phyloP scores from a whole-genome alignment of 2,888 invertebrate genomes.

The Malachius bipustulatus region DNA sequence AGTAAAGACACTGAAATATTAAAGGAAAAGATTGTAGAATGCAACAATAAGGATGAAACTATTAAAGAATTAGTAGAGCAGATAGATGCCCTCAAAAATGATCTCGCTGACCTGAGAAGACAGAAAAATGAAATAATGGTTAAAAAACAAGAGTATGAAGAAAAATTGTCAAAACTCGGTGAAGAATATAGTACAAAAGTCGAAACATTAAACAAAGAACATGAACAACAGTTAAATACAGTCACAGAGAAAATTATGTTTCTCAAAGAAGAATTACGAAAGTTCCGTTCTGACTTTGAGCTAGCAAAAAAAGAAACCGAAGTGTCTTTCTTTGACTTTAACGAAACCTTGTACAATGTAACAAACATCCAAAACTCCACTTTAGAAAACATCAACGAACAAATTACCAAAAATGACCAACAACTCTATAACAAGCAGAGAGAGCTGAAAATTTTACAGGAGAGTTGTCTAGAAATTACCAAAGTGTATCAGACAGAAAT shows the following conservation, averaged over 20 bases:
- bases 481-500: conserved; percentile 22
- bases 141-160: conserved; percentile 34
- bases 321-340: conserved; percentile 14
- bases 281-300: conserved; percentile 16
- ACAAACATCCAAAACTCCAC: conserved; percentile 15
- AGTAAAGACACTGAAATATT: no score
- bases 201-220: conserved; percentile 32
- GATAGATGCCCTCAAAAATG: conserved; percentile 40
- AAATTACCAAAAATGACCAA: conserved; percentile 12
- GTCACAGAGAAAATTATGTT: conserved; percentile 32
- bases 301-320: conserved; percentile 16
- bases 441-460: conserved; percentile 20
- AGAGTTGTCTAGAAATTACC: conserved; percentile 19
- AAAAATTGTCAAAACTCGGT: conserved; percentile 36
- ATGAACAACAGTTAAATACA: conserved; percentile 36
- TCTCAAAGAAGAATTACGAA: conserved; percentile 15
- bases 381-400: conserved; percentile 8
- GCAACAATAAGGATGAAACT: conserved; percentile 41
- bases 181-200: conserved; percentile 35
- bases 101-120: conserved; percentile 34
- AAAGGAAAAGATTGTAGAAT: conserved; percentile 43
- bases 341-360: conserved; percentile 17
- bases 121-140: conserved; percentile 33
- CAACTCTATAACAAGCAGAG: conserved; percentile 18
- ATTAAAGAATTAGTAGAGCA: conserved; percentile 41